These are phyloP conservation scores for Drosophila paracracens DNA, from an alignment of 2,888 invertebrate genomes.

Conservation along the genomic window DNA sequence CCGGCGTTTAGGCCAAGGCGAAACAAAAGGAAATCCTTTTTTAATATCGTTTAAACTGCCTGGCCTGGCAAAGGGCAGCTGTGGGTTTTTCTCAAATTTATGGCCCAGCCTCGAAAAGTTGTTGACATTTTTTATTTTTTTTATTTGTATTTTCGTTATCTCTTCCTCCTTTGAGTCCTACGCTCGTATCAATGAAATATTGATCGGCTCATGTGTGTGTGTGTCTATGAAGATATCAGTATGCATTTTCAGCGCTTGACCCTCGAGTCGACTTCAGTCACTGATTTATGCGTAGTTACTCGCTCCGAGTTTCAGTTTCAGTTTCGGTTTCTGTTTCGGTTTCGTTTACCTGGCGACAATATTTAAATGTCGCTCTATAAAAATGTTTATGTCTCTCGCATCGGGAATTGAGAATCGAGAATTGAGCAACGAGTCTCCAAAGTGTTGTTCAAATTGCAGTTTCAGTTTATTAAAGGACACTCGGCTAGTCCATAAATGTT, in stretches of 20 bases:
- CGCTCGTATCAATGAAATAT: slow-evolving; percentile 73
- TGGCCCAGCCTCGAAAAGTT: slow-evolving; percentile 66
- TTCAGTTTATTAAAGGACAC: slow-evolving; percentile 72
- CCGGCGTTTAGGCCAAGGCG: slow-evolving; percentile 53
- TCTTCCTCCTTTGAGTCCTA: slow-evolving; percentile 48
- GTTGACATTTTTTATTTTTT: slow-evolving; percentile 75
- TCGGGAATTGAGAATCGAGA: background rate
- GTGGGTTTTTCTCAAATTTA: slow-evolving; percentile 71
- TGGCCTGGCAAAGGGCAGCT: slow-evolving; percentile 7
- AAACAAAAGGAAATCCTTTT: slow-evolving; percentile 74
- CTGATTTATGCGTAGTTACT: slow-evolving; percentile 73
- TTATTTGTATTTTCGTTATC: slow-evolving; percentile 10
- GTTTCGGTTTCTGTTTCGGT: slow-evolving; percentile 1
- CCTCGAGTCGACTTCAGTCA: slow-evolving; percentile 9
- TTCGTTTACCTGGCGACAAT: slow-evolving; percentile 44
- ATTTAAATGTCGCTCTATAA: slow-evolving; percentile 72
- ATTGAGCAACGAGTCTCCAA: background rate
- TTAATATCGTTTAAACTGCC: slow-evolving; percentile 65
- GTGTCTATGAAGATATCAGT: slow-evolving; percentile 72
- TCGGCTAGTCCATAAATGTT: slow-evolving; percentile 57
- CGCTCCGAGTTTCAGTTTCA: slow-evolving; percentile 1
- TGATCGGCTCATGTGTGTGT: slow-evolving; percentile 51
- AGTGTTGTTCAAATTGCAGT: slow-evolving; percentile 33
- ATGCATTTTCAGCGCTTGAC: slow-evolving; percentile 61
- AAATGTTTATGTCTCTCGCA: slow-evolving; percentile 53